These are phyloP conservation scores for Oscheius myriophilus DNA, from an alignment of 2,888 invertebrate genomes.

Conservation along the genomic window DNA sequence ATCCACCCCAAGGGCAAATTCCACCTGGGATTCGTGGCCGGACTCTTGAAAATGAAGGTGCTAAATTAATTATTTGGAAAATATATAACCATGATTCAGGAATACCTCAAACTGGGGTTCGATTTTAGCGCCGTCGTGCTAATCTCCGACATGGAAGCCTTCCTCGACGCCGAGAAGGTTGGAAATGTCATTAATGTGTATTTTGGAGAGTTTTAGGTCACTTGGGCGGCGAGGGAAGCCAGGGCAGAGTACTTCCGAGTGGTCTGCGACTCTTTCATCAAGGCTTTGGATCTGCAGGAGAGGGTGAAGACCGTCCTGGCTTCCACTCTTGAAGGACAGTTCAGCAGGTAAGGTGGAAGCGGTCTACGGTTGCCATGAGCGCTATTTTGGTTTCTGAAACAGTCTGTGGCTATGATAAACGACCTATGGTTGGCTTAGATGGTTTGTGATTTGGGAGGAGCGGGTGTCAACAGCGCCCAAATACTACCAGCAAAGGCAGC, in stretches of 20 bases:
- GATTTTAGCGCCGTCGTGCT: slow-evolving; percentile 47
- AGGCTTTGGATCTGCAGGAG: slow-evolving; percentile 36
- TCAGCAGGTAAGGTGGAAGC: slow-evolving; percentile 45
- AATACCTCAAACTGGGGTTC: slow-evolving; percentile 34
- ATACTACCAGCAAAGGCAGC: too few species aligned
- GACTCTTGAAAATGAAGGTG: slow-evolving; percentile 48
- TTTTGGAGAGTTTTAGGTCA: too few species aligned
- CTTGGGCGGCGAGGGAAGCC: slow-evolving; percentile 45
- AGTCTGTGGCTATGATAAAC: too few species aligned
- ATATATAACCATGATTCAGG: slow-evolving; percentile 24
- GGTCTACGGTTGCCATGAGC: too few species aligned
- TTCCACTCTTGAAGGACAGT: slow-evolving; percentile 39
- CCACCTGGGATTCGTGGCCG: slow-evolving; percentile 54
- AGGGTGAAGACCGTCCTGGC: slow-evolving; percentile 39
- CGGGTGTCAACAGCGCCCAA: too few species aligned
- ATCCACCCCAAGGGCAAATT: slow-evolving; percentile 53
- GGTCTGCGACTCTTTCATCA: slow-evolving; percentile 34
- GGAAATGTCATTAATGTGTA: too few species aligned
- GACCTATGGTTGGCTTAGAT: neutral
- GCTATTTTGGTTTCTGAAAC: too few species aligned
- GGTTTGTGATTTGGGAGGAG: slow-evolving; percentile 4
- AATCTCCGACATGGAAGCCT: slow-evolving; percentile 66
- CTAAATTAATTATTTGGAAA: too few species aligned
- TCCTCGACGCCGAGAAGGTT: slow-evolving; percentile 66
- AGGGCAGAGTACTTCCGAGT: slow-evolving; percentile 40